phyloP scores from a whole-genome alignment of 2,888 invertebrate genomes.

The Thyatira batis region DNA sequence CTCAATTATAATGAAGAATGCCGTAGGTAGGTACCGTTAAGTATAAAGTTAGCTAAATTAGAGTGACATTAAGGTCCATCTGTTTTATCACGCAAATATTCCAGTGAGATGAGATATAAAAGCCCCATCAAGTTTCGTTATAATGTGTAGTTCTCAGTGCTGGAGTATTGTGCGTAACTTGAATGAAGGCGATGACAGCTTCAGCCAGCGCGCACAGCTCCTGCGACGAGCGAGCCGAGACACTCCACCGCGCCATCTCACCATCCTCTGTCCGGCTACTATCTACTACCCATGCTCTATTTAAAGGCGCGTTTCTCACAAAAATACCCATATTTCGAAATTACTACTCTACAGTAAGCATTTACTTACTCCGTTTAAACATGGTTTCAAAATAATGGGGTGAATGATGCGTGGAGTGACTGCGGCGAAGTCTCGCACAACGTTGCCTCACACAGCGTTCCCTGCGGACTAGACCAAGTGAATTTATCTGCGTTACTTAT shows the following conservation, averaged over 20 bases:
- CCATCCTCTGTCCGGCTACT: background rate
- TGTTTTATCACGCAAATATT: slow-evolving; percentile 33
- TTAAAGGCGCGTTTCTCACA: background rate
- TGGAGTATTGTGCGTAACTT: slow-evolving; percentile 28
- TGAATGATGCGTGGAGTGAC: slow-evolving; percentile 31
- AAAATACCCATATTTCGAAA: background rate
- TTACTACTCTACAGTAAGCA: background rate
- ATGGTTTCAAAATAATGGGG: slow-evolving; percentile 1
- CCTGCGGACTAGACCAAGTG: slow-evolving; percentile 45
- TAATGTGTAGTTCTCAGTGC: slow-evolving; percentile 19
- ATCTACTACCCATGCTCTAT: background rate
- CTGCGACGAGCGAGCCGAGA: slow-evolving; percentile 42
- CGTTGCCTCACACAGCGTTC: slow-evolving; percentile 74
- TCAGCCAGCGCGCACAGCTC: slow-evolving; percentile 21
- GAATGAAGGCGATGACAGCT: slow-evolving; percentile 6
- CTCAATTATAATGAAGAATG: slow-evolving; percentile 65
- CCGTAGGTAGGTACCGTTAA: slow-evolving; percentile 56
- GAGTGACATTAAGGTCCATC: slow-evolving; percentile 51
- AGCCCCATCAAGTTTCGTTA: slow-evolving; percentile 27
- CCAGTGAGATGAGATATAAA: slow-evolving; percentile 30
- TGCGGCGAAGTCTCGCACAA: slow-evolving; percentile 63
- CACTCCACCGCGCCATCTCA: slow-evolving; percentile 26
- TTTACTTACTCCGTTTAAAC: background rate
- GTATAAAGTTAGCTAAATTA: slow-evolving; percentile 51
- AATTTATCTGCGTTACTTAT: slow-evolving; percentile 36